A percentile compares a stretch with the other conserved stretches of the same genome.
phyloP scores from a whole-genome alignment of 2,888 invertebrate species.

The Dermolepida albohirtum region DNA sequence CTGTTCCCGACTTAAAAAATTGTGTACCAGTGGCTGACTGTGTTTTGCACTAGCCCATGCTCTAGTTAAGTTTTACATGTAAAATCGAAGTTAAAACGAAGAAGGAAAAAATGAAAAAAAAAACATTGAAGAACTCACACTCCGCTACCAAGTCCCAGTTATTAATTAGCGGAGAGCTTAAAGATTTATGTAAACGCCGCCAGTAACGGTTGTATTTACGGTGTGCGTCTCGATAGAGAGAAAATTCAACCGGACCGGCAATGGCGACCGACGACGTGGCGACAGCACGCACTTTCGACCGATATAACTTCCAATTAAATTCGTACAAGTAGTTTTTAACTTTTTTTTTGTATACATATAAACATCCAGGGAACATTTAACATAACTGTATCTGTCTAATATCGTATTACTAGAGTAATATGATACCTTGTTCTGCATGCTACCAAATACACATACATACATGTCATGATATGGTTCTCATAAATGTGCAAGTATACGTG shows the following conservation, averaged over 20 bases:
- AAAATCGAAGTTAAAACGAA: not conserved
- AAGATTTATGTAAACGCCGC: conserved; percentile 35
- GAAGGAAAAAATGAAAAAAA: not conserved
- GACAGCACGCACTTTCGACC: conserved; percentile 34
- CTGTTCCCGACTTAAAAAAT: not conserved
- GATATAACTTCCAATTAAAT: conserved; percentile 33
- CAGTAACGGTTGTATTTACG: conserved; percentile 37
- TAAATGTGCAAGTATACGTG: no score
- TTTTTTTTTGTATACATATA: conserved; percentile 9
- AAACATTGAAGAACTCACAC: conserved; percentile 7
- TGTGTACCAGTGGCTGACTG: not conserved
- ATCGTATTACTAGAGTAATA: conserved; percentile 21
- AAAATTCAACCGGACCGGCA: conserved; percentile 12
- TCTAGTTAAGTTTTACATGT: not conserved
- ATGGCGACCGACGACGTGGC: conserved; percentile 33
- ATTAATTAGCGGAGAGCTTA: conserved; percentile 32
- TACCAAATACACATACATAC: not conserved
- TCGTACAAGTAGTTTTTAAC: conserved; percentile 25
- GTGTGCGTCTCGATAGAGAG: conserved; percentile 22
- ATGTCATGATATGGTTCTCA: no score
- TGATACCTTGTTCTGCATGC: conserved; percentile 13
- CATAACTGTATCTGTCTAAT: conserved; percentile 36
- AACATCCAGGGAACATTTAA: conserved; percentile 20
- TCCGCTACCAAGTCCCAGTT: conserved; percentile 24
- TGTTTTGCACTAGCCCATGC: not conserved